phyloP scores from a whole-genome alignment of 2,113 vertebrate species.

The Xenopus laevis region DNA sequence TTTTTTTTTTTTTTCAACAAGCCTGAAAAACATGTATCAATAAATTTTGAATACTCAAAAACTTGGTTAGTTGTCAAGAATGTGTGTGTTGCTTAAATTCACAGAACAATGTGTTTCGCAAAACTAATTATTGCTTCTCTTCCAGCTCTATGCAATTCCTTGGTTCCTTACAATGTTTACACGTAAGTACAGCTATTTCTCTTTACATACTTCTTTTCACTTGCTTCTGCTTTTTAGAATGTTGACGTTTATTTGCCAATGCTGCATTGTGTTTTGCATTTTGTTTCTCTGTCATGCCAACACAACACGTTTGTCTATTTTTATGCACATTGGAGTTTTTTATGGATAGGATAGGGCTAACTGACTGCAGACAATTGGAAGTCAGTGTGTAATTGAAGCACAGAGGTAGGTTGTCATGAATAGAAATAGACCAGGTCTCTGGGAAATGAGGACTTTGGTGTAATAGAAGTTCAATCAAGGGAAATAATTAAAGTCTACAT shows the following conservation, averaged over 20 bases:
- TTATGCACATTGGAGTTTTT: too few species aligned
- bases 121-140: slow-evolving; percentile 16
- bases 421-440: slow-evolving; percentile 20
- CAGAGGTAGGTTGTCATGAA: slow-evolving; percentile 35
- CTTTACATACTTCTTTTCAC: slow-evolving; percentile 17
- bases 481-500: slow-evolving; percentile 37
- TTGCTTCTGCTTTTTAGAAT: slow-evolving; percentile 18
- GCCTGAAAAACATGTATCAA: too few species aligned
- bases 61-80: too few species aligned
- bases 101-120: neutral
- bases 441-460: slow-evolving; percentile 31
- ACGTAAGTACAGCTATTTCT: slow-evolving; percentile 73
- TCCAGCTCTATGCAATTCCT: slow-evolving; percentile 93
- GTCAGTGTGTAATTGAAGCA: slow-evolving; percentile 36
- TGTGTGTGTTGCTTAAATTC: too few species aligned
- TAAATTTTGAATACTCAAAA: too few species aligned
- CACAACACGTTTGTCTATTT: too few species aligned
- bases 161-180: slow-evolving; percentile 99
- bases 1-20: too few species aligned
- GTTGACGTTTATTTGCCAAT: neutral
- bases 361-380: slow-evolving; percentile 29
- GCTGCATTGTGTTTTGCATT: neutral
- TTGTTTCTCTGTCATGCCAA: too few species aligned
- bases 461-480: slow-evolving; percentile 41
- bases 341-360: slow-evolving; percentile 8